phyloP scores from a whole-genome alignment of 2,113 vertebrate genomes.

The Piaya cayana region DNA sequence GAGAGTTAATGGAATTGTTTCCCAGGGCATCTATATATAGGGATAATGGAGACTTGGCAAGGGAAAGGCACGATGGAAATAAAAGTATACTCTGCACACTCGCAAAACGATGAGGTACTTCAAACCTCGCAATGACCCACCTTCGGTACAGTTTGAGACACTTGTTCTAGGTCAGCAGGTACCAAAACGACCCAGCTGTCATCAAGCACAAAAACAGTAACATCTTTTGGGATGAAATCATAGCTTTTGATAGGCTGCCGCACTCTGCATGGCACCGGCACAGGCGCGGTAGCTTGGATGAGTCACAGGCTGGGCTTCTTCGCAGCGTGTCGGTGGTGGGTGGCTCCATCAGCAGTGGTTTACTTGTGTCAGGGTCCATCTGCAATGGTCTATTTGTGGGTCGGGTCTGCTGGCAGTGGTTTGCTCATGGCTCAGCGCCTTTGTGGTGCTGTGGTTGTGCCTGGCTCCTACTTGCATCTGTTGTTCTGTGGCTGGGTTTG shows the following conservation, averaged over 20 bases:
- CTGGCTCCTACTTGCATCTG: neutral
- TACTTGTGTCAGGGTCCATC: neutral
- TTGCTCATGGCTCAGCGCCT: neutral
- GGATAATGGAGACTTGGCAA: neutral
- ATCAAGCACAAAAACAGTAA: slow-evolving; percentile 23
- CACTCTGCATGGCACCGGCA: neutral
- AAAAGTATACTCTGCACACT: neutral
- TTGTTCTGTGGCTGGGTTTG: neutral
- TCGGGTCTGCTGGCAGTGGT: neutral
- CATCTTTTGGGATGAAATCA: slow-evolving; percentile 42
- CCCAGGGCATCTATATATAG: slow-evolving; percentile 39
- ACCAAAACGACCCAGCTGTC: slow-evolving; percentile 55
- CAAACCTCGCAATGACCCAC: slow-evolving; percentile 29
- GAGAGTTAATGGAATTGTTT: neutral
- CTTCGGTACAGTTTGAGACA: neutral
- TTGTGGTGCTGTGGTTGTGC: neutral
- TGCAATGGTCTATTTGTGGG: neutral
- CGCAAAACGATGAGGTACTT: neutral
- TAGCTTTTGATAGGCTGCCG: slow-evolving; percentile 31
- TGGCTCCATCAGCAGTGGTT: slow-evolving; percentile 14
- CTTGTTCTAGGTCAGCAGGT: slow-evolving; percentile 66
- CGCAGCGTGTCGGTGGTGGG: neutral
- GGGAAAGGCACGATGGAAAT: neutral
- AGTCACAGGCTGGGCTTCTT: slow-evolving; percentile 17
- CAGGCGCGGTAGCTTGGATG: neutral